phyloP scores from a whole-genome alignment of 2,113 vertebrate species.

The Tyto alba region DNA sequence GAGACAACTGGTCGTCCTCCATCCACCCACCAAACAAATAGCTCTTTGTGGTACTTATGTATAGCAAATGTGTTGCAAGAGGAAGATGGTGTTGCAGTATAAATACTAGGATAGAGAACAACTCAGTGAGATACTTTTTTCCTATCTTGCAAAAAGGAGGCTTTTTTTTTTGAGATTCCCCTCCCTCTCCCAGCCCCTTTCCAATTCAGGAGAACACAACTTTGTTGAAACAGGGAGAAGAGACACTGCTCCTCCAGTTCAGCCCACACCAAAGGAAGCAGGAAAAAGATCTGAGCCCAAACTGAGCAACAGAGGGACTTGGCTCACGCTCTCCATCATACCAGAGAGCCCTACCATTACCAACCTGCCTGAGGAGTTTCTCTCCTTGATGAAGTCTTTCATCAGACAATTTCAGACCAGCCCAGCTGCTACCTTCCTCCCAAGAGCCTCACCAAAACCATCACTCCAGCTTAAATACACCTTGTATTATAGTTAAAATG shows the following conservation, averaged over 20 bases:
- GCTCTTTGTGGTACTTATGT: neutral
- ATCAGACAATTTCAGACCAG: neutral
- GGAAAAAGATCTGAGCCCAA: neutral
- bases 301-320: neutral
- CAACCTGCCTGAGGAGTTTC: neutral
- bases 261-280: neutral
- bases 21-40: neutral
- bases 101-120: neutral
- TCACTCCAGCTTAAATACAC: neutral
- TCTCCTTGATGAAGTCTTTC: neutral
- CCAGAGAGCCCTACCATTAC: neutral
- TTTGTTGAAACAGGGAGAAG: neutral
- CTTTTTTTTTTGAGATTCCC: neutral
- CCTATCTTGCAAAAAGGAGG: neutral
- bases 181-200: too few relatives aligned
- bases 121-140: neutral
- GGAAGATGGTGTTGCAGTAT: neutral
- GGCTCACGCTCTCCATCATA: neutral
- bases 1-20: neutral
- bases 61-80: neutral
- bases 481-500: neutral
- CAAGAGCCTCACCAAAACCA: accelerated
- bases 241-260: neutral
- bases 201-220: accelerated
- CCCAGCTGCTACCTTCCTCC: accelerated